These are phyloP conservation scores for Nyctereutes procyonoides DNA, from an alignment of 2,113 vertebrate species.

Conservation along the genomic window DNA sequence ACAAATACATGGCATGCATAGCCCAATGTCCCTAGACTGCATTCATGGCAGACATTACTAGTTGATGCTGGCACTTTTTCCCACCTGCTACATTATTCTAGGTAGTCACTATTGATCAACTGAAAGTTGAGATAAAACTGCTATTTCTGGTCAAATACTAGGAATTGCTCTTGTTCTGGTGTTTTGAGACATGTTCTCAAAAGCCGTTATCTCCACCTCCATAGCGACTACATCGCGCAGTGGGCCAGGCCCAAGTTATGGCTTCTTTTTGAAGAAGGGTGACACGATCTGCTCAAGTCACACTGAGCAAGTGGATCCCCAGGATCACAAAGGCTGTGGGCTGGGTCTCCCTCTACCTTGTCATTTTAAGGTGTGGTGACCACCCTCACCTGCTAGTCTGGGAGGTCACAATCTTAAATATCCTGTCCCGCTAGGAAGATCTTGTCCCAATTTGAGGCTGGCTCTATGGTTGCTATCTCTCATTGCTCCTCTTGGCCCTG, in stretches of 20 bases:
- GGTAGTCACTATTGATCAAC: not conserved
- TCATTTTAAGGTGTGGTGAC: not conserved
- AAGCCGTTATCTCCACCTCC: not conserved
- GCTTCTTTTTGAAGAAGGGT: not conserved
- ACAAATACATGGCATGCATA: not conserved
- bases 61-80: not conserved
- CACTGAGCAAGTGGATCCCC: not conserved
- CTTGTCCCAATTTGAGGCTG: not conserved
- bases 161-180: not conserved
- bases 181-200: not conserved
- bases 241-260: not conserved
- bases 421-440: not conserved
- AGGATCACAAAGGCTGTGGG: not conserved
- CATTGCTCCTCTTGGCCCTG: not conserved
- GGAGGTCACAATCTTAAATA: not conserved
- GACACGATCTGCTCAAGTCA: not conserved
- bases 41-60: not conserved
- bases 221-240: not conserved
- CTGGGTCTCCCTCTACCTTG: not conserved
- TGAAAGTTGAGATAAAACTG: not conserved
- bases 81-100: not conserved
- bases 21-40: fast-evolving
- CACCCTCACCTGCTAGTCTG: too few species aligned
- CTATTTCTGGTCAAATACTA: not conserved
- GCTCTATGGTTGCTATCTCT: not conserved